These are phyloP conservation scores for Mactra quadrangularis DNA, from an alignment of 1,140 invertebrate species.

Conservation along the genomic window DNA sequence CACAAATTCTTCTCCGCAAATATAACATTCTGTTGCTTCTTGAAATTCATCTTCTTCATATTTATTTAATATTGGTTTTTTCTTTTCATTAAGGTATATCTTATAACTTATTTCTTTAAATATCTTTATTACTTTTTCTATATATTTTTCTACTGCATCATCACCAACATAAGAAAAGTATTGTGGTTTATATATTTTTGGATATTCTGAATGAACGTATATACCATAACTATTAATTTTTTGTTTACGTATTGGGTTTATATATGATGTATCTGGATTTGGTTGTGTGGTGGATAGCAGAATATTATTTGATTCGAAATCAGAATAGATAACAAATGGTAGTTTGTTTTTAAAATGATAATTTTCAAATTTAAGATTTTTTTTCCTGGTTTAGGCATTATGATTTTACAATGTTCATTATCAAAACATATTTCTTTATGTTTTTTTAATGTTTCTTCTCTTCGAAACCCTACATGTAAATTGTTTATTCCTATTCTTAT, in stretches of 20 bases:
- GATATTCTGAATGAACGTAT: background rate
- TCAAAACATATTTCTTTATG: constrained; percentile 60
- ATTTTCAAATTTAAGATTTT: constrained; percentile 59
- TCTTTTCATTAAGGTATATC: constrained; percentile 30
- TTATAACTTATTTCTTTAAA: background rate
- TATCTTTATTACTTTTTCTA: constrained; percentile 49
- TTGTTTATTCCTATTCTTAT: too few species aligned
- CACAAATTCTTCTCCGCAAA: constrained; percentile 44
- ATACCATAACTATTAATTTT: constrained; percentile 61
- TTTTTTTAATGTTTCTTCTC: constrained; percentile 30
- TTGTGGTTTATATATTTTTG: too few species aligned
- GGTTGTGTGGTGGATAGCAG: background rate
- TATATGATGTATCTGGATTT: constrained; percentile 43
- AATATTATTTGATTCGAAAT: constrained; percentile 58
- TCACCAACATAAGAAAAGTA: too few species aligned
- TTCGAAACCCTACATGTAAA: too few species aligned
- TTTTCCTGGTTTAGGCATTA: constrained; percentile 36
- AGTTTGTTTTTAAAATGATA: constrained; percentile 58
- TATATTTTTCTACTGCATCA: constrained; percentile 27
- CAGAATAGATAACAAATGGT: constrained; percentile 26
- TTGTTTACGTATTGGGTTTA: constrained; percentile 55
- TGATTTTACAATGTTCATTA: constrained; percentile 48
- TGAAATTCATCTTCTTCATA: constrained; percentile 48
- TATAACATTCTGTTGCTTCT: constrained; percentile 50
- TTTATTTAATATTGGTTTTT: constrained; percentile 46